Evolutionary conservation across 2,797 vertebrate species (phyloP).

Genomic region (Danio kyathit): DNA sequence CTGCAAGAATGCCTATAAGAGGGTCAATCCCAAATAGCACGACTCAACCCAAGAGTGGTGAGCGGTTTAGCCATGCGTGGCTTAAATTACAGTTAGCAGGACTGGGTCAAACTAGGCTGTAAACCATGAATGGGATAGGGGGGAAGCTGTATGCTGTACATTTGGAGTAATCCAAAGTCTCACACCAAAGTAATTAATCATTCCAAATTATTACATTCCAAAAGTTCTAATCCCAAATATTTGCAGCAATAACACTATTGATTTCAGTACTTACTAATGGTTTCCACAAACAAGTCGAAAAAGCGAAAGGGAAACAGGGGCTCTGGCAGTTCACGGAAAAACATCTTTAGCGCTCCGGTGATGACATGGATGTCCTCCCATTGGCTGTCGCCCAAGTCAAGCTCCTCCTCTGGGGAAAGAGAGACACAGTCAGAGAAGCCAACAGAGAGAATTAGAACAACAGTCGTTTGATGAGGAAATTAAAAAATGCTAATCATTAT

Average conservation of each 20-base stretch:
- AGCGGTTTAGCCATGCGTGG: constrained; percentile 24
- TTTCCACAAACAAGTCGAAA: constrained; percentile 92
- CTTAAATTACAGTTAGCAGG: constrained; percentile 42
- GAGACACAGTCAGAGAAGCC: constrained; percentile 68
- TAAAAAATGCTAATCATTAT: constrained; percentile 96
- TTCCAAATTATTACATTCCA: constrained; percentile 27
- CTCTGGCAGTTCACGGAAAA: constrained; percentile 97
- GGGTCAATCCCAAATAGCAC: constrained; percentile 15
- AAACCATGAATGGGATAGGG: constrained; percentile 7
- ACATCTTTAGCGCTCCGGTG: constrained; percentile 98
- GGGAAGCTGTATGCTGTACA: neutral
- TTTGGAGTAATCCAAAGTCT: neutral
- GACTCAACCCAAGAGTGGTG: constrained; percentile 23
- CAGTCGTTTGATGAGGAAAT: constrained; percentile 95
- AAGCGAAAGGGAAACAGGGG: constrained; percentile 93
- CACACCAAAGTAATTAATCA: constrained; percentile 24
- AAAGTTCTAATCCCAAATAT: constrained; percentile 22
- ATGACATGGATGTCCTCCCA: constrained; percentile 98
- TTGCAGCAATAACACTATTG: neutral
- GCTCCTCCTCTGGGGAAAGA: constrained; percentile 94
- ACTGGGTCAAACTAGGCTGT: constrained; percentile 17
- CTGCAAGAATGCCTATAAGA: constrained; percentile 28
- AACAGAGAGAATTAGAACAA: constrained; percentile 79
- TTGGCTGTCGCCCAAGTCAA: constrained; percentile 97
- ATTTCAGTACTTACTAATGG: constrained; percentile 88